A percentile compares a stretch with the other conserved stretches of the same genome.
Evolutionary conservation across 2,888 invertebrate species (phyloP).

Genomic region (Autographa gamma): DNA sequence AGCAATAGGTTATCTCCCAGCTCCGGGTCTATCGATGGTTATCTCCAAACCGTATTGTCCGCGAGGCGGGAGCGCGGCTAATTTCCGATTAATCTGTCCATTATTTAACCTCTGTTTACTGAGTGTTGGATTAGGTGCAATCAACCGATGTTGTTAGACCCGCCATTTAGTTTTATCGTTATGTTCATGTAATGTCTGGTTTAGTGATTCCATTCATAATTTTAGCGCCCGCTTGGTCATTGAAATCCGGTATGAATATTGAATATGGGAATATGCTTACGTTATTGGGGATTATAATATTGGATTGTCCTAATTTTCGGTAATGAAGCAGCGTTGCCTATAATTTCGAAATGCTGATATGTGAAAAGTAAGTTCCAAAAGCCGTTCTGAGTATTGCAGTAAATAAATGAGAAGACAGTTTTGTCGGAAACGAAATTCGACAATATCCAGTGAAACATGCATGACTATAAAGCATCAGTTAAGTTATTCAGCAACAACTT

Average conservation of each 20-base stretch:
- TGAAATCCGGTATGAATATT: constrained; percentile 42
- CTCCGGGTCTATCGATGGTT: constrained; percentile 48
- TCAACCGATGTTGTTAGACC: constrained; percentile 44
- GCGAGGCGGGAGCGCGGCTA: constrained; percentile 55
- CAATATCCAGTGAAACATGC: background rate
- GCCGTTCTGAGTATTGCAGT: no score
- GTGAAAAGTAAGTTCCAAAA: no score
- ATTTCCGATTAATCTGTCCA: constrained; percentile 64
- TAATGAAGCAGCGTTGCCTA: background rate
- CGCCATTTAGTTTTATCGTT: constrained; percentile 46
- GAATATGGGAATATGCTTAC: constrained; percentile 13
- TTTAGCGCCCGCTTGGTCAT: constrained; percentile 30
- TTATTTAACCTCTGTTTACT: constrained; percentile 59
- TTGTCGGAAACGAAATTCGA: no score
- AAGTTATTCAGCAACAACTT: background rate
- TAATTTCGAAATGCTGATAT: background rate
- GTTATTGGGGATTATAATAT: background rate
- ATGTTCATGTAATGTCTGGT: constrained; percentile 29
- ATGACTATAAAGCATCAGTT: background rate
- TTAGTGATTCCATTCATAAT: constrained; percentile 52
- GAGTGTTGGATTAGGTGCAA: constrained; percentile 54
- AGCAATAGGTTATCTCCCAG: constrained; percentile 10
- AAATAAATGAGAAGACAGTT: no score
- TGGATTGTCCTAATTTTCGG: background rate
- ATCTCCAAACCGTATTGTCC: constrained; percentile 56